phyloP scores from a whole-genome alignment of 2,113 vertebrate genomes.

The Protomyctophum bolini region DNA sequence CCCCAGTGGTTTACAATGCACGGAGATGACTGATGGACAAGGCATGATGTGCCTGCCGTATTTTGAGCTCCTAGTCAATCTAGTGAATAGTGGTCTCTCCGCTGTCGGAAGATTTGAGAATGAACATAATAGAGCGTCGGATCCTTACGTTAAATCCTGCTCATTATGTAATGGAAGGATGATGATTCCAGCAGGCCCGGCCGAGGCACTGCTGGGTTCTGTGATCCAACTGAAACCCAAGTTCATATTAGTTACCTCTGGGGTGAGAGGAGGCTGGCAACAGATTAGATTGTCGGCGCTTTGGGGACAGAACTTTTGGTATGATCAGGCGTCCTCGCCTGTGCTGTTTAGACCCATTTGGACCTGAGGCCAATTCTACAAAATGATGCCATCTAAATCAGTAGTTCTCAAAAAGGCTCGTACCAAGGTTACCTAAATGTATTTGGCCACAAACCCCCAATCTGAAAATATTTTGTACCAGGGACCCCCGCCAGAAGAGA shows the following conservation, averaged over 20 bases:
- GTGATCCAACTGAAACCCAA: constrained; percentile 17
- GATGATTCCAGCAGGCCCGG: constrained; percentile 55
- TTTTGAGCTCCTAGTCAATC: constrained; percentile 28
- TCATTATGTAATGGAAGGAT: constrained; percentile 56
- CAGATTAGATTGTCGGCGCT: not conserved
- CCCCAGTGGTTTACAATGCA: constrained; percentile 1
- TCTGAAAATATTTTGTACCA: too few relatives aligned
- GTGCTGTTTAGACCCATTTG: too few relatives aligned
- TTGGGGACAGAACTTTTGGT: not conserved
- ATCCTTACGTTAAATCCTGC: constrained; percentile 42
- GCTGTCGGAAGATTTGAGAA: constrained; percentile 38
- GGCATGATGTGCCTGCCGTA: constrained; percentile 46
- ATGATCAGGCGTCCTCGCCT: not conserved
- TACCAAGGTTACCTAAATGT: too few relatives aligned
- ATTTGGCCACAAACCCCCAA: too few relatives aligned
- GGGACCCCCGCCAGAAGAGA: too few relatives aligned
- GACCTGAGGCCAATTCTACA: too few relatives aligned
- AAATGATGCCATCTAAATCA: too few relatives aligned
- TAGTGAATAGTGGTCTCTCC: constrained; percentile 23
- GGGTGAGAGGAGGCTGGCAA: not conserved
- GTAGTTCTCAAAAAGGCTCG: too few relatives aligned
- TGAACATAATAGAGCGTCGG: constrained; percentile 20
- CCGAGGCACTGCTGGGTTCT: constrained; percentile 9
- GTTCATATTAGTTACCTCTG: constrained; percentile 4
- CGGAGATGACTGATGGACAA: constrained; percentile 32